Conservation (phyloP, 2,797 vertebrate species). For the Neopelma chrysocephalum region DNA sequence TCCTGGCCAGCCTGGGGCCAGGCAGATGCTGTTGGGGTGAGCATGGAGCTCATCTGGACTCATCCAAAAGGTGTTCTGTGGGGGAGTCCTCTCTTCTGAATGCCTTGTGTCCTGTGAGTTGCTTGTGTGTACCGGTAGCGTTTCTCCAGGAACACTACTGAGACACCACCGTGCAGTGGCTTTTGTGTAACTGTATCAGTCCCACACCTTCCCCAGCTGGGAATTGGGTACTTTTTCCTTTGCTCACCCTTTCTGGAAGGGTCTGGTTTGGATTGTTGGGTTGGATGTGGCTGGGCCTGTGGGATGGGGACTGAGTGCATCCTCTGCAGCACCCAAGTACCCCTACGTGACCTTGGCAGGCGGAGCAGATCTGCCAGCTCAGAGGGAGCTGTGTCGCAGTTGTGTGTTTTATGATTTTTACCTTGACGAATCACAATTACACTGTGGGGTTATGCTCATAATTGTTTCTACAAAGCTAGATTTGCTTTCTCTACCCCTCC, state of each 20-base stretch:
- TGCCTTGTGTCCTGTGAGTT: not conserved
- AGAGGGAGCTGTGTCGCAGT: not conserved
- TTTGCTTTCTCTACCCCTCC: not conserved
- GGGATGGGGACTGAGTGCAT: too few species aligned
- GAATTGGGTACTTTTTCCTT: accelerated
- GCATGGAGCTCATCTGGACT: accelerated
- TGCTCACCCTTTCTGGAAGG: not conserved
- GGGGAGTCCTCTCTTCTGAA: not conserved
- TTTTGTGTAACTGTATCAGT: accelerated
- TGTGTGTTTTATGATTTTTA: constrained; percentile 1
- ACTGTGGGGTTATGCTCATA: constrained; percentile 44
- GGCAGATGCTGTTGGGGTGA: not conserved
- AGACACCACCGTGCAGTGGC: accelerated
- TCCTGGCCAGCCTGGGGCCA: not conserved
- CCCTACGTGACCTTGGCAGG: accelerated
- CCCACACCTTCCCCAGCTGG: not conserved
- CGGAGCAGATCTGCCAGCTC: not conserved
- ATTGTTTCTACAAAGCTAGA: constrained; percentile 43
- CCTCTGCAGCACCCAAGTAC: accelerated
- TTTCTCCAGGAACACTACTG: not conserved
- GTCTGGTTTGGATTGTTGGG: accelerated
- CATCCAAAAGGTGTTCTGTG: not conserved
- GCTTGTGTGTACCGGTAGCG: not conserved
- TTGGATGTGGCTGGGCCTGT: not conserved
- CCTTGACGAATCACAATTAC: constrained; percentile 64